Percentiles rank a stretch among this genome's conserved stretches.
phyloP scores from a whole-genome alignment of 2,888 invertebrate species.

The Oxytorus armatus region DNA sequence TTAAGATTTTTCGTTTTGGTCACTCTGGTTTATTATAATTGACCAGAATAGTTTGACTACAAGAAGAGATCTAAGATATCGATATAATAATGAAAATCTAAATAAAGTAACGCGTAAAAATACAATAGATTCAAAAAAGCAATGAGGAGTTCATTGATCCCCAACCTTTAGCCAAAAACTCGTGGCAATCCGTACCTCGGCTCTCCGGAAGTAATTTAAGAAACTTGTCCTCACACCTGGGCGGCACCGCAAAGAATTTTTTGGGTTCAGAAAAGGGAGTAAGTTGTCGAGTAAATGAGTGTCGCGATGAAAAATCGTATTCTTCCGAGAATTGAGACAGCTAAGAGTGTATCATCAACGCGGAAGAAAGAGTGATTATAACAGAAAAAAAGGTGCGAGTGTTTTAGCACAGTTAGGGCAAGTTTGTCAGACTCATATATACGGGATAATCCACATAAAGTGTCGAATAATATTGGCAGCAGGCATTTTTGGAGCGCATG shows the following conservation, averaged over 20 bases:
- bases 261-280: neutral
- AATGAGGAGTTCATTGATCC: too few species aligned
- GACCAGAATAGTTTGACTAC: too few species aligned
- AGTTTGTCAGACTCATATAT: neutral
- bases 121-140: too few species aligned
- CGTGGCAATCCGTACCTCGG: neutral
- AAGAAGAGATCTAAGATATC: too few species aligned
- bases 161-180: too few species aligned
- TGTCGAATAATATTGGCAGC: neutral
- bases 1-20: too few species aligned
- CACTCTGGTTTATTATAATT: too few species aligned
- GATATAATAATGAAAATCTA: too few species aligned
- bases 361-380: neutral
- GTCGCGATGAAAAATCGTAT: slow-evolving; percentile 18
- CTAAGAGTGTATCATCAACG: neutral
- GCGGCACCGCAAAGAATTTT: neutral
- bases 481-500: too few species aligned
- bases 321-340: neutral
- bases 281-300: slow-evolving; percentile 16
- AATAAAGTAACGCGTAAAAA: too few species aligned
- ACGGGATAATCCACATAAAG: neutral
- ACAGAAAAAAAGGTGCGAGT: neutral
- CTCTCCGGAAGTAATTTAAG: neutral
- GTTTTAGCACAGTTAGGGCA: neutral
- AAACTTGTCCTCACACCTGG: neutral